These are phyloP conservation scores for Clarias macrocephalus DNA, from an alignment of 2,113 vertebrate species.

Conservation along the genomic window DNA sequence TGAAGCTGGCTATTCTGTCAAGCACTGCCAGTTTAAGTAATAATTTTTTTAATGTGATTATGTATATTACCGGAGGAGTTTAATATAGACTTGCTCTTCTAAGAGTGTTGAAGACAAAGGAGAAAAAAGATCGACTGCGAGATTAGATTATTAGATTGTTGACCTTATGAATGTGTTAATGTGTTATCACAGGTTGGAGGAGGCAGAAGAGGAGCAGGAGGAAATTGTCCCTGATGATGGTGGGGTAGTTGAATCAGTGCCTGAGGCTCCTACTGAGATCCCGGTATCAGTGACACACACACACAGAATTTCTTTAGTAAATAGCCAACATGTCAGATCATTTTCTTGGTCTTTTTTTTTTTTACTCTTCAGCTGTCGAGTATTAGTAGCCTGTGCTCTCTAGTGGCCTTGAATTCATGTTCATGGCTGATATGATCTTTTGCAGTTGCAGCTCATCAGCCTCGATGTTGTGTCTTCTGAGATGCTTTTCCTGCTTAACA, in stretches of 20 bases:
- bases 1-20: not conserved
- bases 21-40: not conserved
- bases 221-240: not conserved
- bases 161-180: slow-evolving; percentile 45
- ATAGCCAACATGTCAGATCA: not conserved
- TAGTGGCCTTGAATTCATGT: not conserved
- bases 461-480: not conserved
- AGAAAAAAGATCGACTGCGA: not conserved
- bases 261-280: not conserved
- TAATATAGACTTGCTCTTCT: not conserved
- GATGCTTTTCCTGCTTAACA: not conserved
- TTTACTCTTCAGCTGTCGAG: not conserved
- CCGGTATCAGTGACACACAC: not conserved
- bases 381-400: not conserved
- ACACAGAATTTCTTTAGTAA: not conserved
- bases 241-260: not conserved
- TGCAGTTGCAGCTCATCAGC: no score
- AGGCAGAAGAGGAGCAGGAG: not conserved
- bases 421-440: not conserved
- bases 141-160: not conserved
- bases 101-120: not conserved
- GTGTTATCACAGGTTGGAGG: slow-evolving; percentile 20
- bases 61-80: not conserved
- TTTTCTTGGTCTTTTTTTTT: not conserved
- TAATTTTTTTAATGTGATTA: not conserved